Evolutionary conservation across 2,113 vertebrate species (phyloP), one percentile per base, ranked within the genome.

Genomic region (Dunckerocampus dactyliophorus): DNA sequence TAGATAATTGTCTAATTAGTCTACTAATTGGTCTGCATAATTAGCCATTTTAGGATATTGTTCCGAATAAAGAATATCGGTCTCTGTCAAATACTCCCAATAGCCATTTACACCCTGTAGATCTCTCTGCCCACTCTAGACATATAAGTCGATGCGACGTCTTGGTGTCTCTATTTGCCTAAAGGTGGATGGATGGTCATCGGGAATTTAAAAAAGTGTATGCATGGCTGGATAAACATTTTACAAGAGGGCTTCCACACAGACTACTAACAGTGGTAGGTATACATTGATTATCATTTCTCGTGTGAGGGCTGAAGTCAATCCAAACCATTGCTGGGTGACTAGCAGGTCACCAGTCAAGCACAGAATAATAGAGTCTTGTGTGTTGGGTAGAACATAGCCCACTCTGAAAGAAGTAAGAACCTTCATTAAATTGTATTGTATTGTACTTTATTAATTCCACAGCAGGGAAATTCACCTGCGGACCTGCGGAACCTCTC

Each of bases 1-100:
- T 82, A 82, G 91, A 89, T 90, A 90, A 91, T 90, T 90, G 87
- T 88, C 82, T 86, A 89, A 90, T 92, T 86, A 90, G 76, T 67
- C 67, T 48, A 64, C 75, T 89, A 89, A 92, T 90, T 89, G 86
- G 55, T 83, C 81, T n/a, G 63, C 82, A 88, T 92, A 91, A 91
- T 91, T 90, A 89, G 88, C 86, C 88, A 82, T 88, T 87, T 90
- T 88, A 85, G 85, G 84, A 89, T 85, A 89, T 89, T 86, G 85
- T 85, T 71, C 61, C 52, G 79, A 86, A 90, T 90, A 71, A 90
- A 87, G 80, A 85, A 87, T 88, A 86, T 89, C 47, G 82, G 82
- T 63, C 77, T 63, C 62, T 86, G 82, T 89, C 82, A 80, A 72
- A 81, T 58, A 70, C 59, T 50, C 69, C 74, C 53, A 51, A 76